A percentile compares a stretch with the other conserved stretches of the same genome.
These are phyloP conservation scores for Colaptes auratus DNA, from an alignment of 2,113 vertebrate genomes.

Conservation along the genomic window DNA sequence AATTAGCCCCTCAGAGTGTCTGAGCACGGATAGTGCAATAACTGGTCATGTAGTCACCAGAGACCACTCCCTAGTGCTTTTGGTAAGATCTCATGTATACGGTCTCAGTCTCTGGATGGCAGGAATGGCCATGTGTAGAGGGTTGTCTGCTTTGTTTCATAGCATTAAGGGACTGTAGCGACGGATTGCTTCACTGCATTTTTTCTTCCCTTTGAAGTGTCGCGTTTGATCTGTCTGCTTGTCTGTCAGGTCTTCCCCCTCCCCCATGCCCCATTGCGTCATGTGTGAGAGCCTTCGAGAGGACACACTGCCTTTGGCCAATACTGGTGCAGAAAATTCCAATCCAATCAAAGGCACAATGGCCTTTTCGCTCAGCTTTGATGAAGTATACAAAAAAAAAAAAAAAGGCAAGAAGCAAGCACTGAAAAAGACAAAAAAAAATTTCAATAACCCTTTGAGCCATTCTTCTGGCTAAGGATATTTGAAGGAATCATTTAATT, in stretches of 20 bases:
- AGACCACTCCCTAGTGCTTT: slow-evolving; percentile 73
- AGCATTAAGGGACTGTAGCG: slow-evolving; percentile 65
- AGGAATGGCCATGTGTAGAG: slow-evolving; percentile 76
- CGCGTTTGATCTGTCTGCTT: slow-evolving; percentile 83
- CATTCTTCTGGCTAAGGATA: slow-evolving; percentile 41
- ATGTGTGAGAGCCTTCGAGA: neutral
- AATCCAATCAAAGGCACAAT: neutral
- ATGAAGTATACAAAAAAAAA: slow-evolving; percentile 52
- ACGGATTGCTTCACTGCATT: slow-evolving; percentile 67
- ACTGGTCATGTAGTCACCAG: slow-evolving; percentile 84
- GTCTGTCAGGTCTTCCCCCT: slow-evolving; percentile 74
- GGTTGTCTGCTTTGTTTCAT: slow-evolving; percentile 76
- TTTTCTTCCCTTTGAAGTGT: slow-evolving; percentile 82
- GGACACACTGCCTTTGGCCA: neutral
- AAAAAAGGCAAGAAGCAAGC: neutral
- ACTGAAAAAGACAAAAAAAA: neutral
- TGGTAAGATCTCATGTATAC: slow-evolving; percentile 71
- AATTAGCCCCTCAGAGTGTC: slow-evolving; percentile 98
- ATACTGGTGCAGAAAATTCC: neutral
- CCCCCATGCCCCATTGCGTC: neutral
- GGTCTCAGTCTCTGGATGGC: slow-evolving; percentile 75
- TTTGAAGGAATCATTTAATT: slow-evolving; percentile 44
- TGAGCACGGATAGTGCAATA: slow-evolving; percentile 85
- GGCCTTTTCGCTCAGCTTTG: slow-evolving; percentile 22
- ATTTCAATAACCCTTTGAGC: slow-evolving; percentile 38